Evolutionary conservation across 2,888 invertebrate species (phyloP), one percentile per base, ranked within the genome.

Genomic region (Apoda limacodes): DNA sequence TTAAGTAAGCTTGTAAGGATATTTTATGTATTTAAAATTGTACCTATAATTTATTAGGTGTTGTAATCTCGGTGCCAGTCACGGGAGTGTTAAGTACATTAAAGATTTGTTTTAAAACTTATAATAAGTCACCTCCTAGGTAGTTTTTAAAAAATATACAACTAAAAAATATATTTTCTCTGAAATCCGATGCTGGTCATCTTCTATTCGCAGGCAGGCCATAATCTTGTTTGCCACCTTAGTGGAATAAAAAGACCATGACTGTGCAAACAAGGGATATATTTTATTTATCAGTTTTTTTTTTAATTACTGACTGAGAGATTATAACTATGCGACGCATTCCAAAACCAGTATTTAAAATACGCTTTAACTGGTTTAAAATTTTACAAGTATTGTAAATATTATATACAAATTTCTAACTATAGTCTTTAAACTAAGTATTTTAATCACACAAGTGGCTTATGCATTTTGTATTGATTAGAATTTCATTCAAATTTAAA

Each of bases 261-360:
- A n/a, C n/a, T n/a, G n/a, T n/a, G n/a, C n/a, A n/a, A n/a, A n/a
- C n/a, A n/a, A n/a, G n/a, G n/a, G n/a, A n/a, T n/a, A n/a, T n/a
- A n/a, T n/a, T n/a, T n/a, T n/a, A n/a, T n/a, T n/a, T n/a, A n/a
- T n/a, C n/a, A n/a, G n/a, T n/a, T n/a, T n/a, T n/a, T n/a, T n/a
- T n/a, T n/a, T n/a, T n/a, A n/a, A n/a, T n/a, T n/a, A n/a, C n/a
- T n/a, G n/a, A n/a, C n/a, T n/a, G n/a, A n/a, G n/a, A n/a, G n/a
- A n/a, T n/a, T n/a, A n/a, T n/a, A n/a, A n/a, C n/a, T n/a, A n/a
- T 58, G 60, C 54, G 55, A 71, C 68, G 72, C 78, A 78, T 78
- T 78, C 78, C 78, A 75, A 67, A 57, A 56, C 60, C 60, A 69
- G 69, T 70, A 70, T 70, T 70, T 65, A 42, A 40, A 36, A 50